Conservation (phyloP, 2,797 vertebrate genomes). For the Coluber constrictor region DNA sequence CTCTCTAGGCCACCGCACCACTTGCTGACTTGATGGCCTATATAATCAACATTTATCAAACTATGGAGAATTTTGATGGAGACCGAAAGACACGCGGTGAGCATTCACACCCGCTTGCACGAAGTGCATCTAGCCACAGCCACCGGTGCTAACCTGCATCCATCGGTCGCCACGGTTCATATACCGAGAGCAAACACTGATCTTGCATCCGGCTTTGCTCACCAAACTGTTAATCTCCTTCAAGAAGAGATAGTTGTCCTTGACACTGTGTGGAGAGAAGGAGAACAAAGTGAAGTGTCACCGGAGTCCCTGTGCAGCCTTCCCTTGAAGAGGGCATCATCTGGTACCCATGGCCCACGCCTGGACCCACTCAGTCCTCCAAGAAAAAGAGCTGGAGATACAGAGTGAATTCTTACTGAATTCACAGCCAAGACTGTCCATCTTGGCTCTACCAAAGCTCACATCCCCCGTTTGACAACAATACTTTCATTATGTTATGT, state of each 20-base stretch:
- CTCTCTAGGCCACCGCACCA: too few relatives aligned
- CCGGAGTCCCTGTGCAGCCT: not conserved
- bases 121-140: rapidly evolving
- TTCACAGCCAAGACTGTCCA: too few relatives aligned
- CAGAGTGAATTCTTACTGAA: too few relatives aligned
- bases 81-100: not conserved
- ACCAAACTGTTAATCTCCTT: slow-evolving; percentile 80
- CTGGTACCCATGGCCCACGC: not conserved
- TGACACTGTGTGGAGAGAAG: slow-evolving; percentile 69
- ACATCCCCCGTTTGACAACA: not conserved
- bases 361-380: not conserved
- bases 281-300: not conserved
- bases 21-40: not conserved
- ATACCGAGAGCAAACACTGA: slow-evolving; percentile 79
- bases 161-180: slow-evolving; percentile 88
- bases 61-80: not conserved
- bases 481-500: not conserved
- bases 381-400: not conserved
- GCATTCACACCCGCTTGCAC: too few relatives aligned
- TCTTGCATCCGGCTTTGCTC: slow-evolving; percentile 66
- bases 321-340: not conserved
- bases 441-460: too few relatives aligned
- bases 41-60: not conserved
- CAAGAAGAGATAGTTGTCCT: slow-evolving; percentile 84
- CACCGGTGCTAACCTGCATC: slow-evolving; percentile 80